Percentiles rank a stretch among this genome's conserved stretches.
These are phyloP conservation scores for Triplophysa bombifrons DNA, from an alignment of 2,797 vertebrate species.

Conservation along the genomic window DNA sequence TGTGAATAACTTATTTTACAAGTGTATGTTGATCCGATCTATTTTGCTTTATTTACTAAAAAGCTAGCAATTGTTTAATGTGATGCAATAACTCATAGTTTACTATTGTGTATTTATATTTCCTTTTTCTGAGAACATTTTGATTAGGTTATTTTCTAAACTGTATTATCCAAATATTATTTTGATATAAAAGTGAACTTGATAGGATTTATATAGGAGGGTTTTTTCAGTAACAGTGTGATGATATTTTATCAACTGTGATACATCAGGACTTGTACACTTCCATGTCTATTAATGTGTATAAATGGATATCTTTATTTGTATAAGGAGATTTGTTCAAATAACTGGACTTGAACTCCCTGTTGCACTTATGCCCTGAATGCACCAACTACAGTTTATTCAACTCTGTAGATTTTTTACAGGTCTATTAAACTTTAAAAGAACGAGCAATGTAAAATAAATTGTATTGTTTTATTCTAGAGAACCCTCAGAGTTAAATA, in stretches of 20 bases:
- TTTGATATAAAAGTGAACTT: slow-evolving; percentile 1
- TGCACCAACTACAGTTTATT: background rate
- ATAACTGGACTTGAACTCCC: slow-evolving; percentile 3
- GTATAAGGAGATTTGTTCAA: slow-evolving; percentile 1
- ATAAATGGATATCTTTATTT: background rate
- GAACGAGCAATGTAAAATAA: background rate
- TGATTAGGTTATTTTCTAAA: slow-evolving; percentile 12
- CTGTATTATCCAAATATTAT: slow-evolving; percentile 12
- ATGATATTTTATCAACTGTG: background rate
- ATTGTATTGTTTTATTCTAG: background rate
- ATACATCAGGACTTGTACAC: background rate
- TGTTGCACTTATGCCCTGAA: slow-evolving; percentile 20
- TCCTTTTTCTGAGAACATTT: slow-evolving; percentile 46
- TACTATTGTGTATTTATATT: slow-evolving; percentile 51
- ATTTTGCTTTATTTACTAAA: slow-evolving; percentile 68
- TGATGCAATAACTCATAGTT: slow-evolving; percentile 41
- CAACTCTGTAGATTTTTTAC: background rate
- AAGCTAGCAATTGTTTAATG: slow-evolving; percentile 53
- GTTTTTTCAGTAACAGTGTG: background rate
- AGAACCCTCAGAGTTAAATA: background rate
- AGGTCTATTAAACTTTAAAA: background rate
- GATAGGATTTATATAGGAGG: background rate
- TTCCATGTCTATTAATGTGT: slow-evolving; percentile 1
- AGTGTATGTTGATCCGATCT: slow-evolving; percentile 56
- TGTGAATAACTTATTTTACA: slow-evolving; percentile 66